Percentiles rank a stretch among this genome's conserved stretches.
Evolutionary conservation across 2,113 vertebrate species (phyloP).

Genomic region (Piaya cayana): DNA sequence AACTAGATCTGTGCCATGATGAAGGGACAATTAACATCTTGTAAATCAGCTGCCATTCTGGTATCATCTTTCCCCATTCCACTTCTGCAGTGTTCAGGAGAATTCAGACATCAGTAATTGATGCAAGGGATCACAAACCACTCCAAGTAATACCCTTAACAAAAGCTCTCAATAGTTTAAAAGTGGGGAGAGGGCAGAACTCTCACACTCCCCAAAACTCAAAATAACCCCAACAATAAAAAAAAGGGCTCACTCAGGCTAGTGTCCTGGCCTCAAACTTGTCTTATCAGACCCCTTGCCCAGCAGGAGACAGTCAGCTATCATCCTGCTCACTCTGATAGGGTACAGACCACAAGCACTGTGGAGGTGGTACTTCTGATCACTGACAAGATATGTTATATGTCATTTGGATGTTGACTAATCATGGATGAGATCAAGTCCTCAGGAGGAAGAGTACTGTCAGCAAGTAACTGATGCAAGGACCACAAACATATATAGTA

Average conservation of each 20-base stretch:
- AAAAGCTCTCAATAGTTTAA: background rate
- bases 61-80: background rate
- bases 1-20: background rate
- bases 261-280: background rate
- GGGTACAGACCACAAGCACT: background rate
- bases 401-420: background rate
- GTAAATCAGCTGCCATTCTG: background rate
- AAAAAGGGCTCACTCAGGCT: background rate
- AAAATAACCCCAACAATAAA: background rate
- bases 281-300: background rate
- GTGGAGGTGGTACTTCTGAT: background rate
- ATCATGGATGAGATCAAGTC: background rate
- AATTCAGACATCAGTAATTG: background rate
- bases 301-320: background rate
- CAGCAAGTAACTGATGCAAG: background rate
- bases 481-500: background rate
- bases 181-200: background rate
- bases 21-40: background rate
- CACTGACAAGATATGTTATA: background rate
- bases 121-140: background rate
- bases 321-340: accelerated
- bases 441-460: background rate
- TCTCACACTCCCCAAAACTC: accelerated
- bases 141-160: background rate
- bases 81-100: background rate